Evolutionary conservation across 2,113 vertebrate species (phyloP).

Genomic region (Trachemys scripta): DNA sequence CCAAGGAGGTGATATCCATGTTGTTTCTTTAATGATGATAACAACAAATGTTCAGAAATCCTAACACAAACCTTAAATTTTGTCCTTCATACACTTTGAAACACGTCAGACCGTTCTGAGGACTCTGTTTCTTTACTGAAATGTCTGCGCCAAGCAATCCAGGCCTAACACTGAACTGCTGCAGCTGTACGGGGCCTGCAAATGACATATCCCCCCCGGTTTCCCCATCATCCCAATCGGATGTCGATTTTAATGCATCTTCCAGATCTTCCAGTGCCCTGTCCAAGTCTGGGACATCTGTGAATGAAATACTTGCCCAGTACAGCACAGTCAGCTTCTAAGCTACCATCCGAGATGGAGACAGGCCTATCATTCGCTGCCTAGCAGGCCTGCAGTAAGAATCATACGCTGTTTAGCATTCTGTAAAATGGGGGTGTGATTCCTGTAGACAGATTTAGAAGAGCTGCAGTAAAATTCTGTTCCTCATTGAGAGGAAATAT

Average conservation of each 20-base stretch:
- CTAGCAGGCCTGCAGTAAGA: background rate
- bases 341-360: background rate
- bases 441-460: background rate
- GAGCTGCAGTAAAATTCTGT: background rate
- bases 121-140: background rate
- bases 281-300: background rate
- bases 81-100: background rate
- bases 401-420: background rate
- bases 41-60: background rate
- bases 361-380: background rate
- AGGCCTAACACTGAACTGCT: background rate
- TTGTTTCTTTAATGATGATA: background rate
- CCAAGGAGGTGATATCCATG: background rate
- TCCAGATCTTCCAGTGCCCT: background rate
- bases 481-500: background rate
- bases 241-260: background rate
- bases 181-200: background rate
- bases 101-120: background rate
- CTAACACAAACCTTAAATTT: background rate
- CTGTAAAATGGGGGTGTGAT: background rate
- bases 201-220: background rate
- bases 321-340: rapidly evolving
- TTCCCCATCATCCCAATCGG: background rate
- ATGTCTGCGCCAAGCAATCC: background rate
- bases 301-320: background rate